These are phyloP conservation scores for Phyllostomus discolor DNA, from an alignment of 2,113 vertebrate species.

Conservation along the genomic window DNA sequence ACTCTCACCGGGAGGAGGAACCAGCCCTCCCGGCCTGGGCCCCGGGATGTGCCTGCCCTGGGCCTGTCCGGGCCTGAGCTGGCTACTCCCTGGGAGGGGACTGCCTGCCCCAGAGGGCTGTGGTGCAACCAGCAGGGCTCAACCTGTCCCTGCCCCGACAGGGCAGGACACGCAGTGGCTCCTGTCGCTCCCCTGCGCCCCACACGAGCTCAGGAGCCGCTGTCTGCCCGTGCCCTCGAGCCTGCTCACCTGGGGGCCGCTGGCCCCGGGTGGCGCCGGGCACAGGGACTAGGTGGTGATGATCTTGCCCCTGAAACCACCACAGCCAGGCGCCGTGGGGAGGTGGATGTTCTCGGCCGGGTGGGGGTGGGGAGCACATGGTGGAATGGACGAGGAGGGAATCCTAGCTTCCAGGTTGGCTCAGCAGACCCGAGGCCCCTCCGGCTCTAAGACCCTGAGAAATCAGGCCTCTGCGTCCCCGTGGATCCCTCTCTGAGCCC, in stretches of 20 bases:
- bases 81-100: conserved; percentile 67
- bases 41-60: not conserved
- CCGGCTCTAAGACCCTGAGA: not conserved
- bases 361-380: not conserved
- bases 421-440: not conserved
- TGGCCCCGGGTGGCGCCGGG: not conserved
- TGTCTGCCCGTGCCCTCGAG: not conserved
- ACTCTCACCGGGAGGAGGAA: conserved; percentile 16
- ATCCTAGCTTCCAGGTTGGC: not conserved
- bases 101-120: conserved; percentile 10
- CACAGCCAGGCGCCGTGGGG: not conserved
- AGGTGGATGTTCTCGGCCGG: not conserved
- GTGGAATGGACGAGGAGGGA: not conserved
- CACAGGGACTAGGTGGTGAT: not conserved
- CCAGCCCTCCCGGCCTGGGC: not conserved
- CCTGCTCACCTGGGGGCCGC: not conserved
- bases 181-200: not conserved
- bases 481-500: not conserved
- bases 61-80: conserved; percentile 67
- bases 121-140: conserved; percentile 60
- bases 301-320: not conserved
- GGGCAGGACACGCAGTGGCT: not conserved
- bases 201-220: not conserved
- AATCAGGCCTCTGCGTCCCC: not conserved
- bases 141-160: conserved; percentile 52